phyloP scores from a whole-genome alignment of 2,888 invertebrate species.

The Gnatocerus cornutus region DNA sequence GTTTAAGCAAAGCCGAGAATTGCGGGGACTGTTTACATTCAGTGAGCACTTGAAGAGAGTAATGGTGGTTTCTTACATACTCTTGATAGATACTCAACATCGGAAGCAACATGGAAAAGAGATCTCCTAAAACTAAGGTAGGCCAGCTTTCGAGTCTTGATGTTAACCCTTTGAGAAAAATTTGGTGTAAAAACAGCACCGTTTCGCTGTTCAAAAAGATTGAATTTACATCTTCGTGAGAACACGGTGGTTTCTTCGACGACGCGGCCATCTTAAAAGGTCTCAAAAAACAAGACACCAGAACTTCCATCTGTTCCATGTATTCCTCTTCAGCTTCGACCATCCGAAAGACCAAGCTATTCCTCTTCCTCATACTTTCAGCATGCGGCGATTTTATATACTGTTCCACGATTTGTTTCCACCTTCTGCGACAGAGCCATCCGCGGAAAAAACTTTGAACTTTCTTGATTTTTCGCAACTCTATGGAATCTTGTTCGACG shows the following conservation, averaged over 20 bases:
- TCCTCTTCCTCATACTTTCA: slow-evolving; percentile 93
- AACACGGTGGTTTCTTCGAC: slow-evolving; percentile 92
- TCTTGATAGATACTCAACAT: slow-evolving; percentile 97
- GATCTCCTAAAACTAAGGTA: slow-evolving; percentile 91
- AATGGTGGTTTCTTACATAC: slow-evolving; percentile 95
- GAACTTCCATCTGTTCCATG: slow-evolving; percentile 89
- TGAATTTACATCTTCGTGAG: slow-evolving; percentile 95
- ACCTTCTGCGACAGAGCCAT: slow-evolving; percentile 91
- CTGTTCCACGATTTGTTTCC: slow-evolving; percentile 96
- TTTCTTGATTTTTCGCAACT: slow-evolving; percentile 90
- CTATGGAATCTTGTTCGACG: slow-evolving; percentile 77
- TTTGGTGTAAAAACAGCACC: slow-evolving; percentile 93
- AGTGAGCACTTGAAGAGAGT: slow-evolving; percentile 91
- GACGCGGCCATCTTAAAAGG: slow-evolving; percentile 96
- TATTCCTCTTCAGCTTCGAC: slow-evolving; percentile 96
- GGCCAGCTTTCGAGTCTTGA: slow-evolving; percentile 96
- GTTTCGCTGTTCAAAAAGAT: slow-evolving; percentile 96
- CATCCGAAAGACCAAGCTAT: slow-evolving; percentile 92
- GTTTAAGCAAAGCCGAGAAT: slow-evolving; percentile 84
- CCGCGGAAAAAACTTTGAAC: slow-evolving; percentile 94
- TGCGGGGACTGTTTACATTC: slow-evolving; percentile 91
- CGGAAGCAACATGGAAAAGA: slow-evolving; percentile 95
- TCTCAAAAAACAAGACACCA: slow-evolving; percentile 89
- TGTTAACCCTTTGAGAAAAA: slow-evolving; percentile 93
- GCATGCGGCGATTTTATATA: slow-evolving; percentile 96